These are phyloP conservation scores for Dendrocincla tyrannina DNA, from an alignment of 2,797 vertebrate genomes.

Conservation along the genomic window DNA sequence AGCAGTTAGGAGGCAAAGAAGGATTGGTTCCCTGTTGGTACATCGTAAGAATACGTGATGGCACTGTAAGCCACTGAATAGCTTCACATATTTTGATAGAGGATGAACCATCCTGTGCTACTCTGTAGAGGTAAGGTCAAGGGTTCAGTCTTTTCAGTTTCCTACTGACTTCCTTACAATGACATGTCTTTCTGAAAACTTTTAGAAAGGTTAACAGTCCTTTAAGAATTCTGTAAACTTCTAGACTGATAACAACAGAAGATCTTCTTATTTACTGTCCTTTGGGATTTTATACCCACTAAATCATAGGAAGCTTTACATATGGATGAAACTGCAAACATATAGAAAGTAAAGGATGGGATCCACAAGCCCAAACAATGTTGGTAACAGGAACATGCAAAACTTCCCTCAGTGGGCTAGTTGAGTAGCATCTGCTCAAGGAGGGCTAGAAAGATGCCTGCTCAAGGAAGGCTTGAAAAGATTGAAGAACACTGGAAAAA, in stretches of 20 bases:
- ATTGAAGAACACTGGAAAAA: background rate
- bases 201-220: background rate
- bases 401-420: background rate
- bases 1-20: background rate
- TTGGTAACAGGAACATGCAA: background rate
- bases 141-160: background rate
- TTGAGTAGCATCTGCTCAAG: background rate
- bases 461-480: background rate
- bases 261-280: background rate
- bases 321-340: background rate
- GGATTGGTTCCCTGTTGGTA: background rate
- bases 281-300: background rate
- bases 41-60: background rate
- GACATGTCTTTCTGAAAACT: background rate
- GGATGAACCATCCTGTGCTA: background rate
- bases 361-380: background rate
- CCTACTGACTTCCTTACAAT: background rate
- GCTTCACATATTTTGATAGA: background rate
- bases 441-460: background rate
- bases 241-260: background rate
- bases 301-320: background rate
- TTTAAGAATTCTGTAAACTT: background rate
- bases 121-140: background rate
- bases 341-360: background rate
- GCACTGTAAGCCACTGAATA: background rate